Evolutionary conservation across 2,797 vertebrate genomes (phyloP).

Genomic region (Helarctos malayanus): DNA sequence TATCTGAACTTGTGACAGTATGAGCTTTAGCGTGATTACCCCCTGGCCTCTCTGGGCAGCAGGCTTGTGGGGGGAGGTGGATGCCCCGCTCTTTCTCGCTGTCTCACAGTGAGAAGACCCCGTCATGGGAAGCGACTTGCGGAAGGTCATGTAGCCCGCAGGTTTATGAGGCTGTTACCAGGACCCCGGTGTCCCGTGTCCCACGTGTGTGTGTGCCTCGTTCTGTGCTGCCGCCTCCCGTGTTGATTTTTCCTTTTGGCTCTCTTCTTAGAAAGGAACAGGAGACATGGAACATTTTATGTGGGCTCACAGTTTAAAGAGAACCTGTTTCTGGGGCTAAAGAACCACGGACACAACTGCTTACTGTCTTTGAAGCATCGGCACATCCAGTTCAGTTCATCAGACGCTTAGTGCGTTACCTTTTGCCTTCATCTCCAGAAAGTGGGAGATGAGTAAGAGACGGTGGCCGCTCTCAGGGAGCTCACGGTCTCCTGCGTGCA

Average conservation of each 20-base stretch:
- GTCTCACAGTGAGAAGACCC: neutral
- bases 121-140: neutral
- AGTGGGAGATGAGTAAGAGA: neutral
- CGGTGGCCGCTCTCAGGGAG: neutral
- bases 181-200: neutral
- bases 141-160: neutral
- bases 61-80: neutral
- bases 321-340: constrained; percentile 25
- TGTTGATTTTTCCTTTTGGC: neutral
- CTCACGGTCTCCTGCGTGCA: neutral
- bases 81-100: neutral
- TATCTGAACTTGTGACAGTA: neutral
- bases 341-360: neutral
- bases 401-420: neutral
- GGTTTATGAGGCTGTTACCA: too few species aligned
- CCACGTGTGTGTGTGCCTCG: neutral
- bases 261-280: constrained; percentile 35
- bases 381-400: neutral
- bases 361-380: neutral
- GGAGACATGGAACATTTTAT: constrained; percentile 58
- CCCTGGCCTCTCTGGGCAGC: neutral
- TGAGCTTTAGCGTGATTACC: neutral
- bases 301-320: constrained; percentile 26
- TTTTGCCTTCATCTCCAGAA: neutral
- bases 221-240: neutral